A percentile compares a stretch with the other conserved stretches of the same genome.
Evolutionary conservation across 2,797 vertebrate species (phyloP).

Genomic region (Trichosurus vulpecula): DNA sequence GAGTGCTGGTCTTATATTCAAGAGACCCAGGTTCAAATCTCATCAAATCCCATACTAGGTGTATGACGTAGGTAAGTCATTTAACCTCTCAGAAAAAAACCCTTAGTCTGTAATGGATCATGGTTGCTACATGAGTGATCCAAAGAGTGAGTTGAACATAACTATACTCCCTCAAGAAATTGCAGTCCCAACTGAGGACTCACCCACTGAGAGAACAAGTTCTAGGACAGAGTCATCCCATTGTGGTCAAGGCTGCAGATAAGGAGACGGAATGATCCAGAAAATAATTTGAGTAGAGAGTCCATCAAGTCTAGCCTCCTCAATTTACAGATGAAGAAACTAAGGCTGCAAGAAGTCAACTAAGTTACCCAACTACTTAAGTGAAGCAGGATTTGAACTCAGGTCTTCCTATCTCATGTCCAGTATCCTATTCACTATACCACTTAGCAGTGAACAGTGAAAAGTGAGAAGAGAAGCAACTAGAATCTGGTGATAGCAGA

Average conservation of each 20-base stretch:
- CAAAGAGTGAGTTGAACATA: neutral
- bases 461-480: neutral
- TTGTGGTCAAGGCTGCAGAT: neutral
- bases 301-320: neutral
- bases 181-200: neutral
- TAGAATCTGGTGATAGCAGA: neutral
- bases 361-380: neutral
- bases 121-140: neutral
- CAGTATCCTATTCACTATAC: neutral
- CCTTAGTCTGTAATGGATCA: neutral
- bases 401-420: neutral
- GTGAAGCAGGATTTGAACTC: neutral
- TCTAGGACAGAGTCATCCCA: neutral
- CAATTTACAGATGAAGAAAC: neutral
- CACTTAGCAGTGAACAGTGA: neutral
- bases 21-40: neutral
- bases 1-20: neutral
- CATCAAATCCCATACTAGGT: neutral
- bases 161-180: neutral
- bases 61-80: neutral
- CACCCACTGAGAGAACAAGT: neutral
- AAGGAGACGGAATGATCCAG: neutral
- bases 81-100: neutral
- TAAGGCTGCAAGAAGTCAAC: neutral
- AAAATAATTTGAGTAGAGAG: neutral